Base-by-base conservation (phyloP, 2,113 vertebrate species). In the Clupea harengus region DNA sequence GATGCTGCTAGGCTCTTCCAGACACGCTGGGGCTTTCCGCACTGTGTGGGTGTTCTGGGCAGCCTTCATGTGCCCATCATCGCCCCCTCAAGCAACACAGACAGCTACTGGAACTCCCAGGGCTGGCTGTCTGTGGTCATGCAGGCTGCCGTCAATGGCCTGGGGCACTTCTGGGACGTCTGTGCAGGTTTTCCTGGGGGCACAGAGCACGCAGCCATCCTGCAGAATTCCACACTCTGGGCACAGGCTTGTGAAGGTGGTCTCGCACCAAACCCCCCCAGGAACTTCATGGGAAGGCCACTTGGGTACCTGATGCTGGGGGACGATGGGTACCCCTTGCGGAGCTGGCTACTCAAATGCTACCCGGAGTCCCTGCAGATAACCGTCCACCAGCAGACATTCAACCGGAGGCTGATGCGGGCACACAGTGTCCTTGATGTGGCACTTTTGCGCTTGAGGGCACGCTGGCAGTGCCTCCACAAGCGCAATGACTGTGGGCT, bases 31-130 rank as follows among this genome's bases (percentile, higher is more conserved):
- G 94, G 94, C 11, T 95, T 96, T 84, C 95, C 95, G 7, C 94
- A 95, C 88, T 96, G 95, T 0, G 93, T 94, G 0, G 95, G 94
- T 0, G 93, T 92, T 3, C 82, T 96, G 45, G 89, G 93, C 54
- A 94, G 94, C 1, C 93, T 95, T 3, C 95, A 96, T 90, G 95
- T 95, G 2, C 94, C 95, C 2, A 95, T 96, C 86, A 91, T 96
- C 85, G 94, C 94, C 0, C 95, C 95, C 0, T 93, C 95, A 2
- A 90, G 90, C 87, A 94, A 95, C n/a, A 89, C 90, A 0, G 90
- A 93, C 0, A 94, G 93, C 91, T 96, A 95, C 32, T 91, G 92
- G 90, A 96, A 96, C 91, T 89, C 92, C 0, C 92, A 92, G 0
- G 95, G 95, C n/a, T 96, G 95, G 93, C 93, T 95, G 18, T 96